Base-by-base conservation (phyloP, 1,140 invertebrate genomes). In the Araneus ventricosus region DNA sequence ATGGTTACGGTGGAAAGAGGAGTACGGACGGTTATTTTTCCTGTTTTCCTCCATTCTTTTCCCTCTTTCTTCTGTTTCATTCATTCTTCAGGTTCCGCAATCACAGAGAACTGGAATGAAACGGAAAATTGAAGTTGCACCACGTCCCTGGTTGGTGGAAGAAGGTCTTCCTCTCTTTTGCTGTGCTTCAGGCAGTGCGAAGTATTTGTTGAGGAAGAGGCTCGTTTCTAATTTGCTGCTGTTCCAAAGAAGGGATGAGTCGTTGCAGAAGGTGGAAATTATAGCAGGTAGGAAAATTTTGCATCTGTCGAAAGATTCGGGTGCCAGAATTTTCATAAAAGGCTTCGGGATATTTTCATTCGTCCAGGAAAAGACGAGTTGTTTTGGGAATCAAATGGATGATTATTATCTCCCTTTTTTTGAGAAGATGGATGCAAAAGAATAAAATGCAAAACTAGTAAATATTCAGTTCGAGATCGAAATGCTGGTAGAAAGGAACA, bases 41-140 rank as follows among this genome's bases (percentile, higher is more conserved):
- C 20, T 34, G 27, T 75, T 75, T 75, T 37, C 30, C 20, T 30
- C 27, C 63, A n/a, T 22, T 22, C 37, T 75, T 34, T 2, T 8
- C 45, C 30, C 34, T 34, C 22, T 3, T 39, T 80, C 30, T 84
- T 41, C 82, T 30, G 82, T 52, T 52, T 84, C 45, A 52, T 84
- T 84, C 41, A 37, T 75, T 75, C 70, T 75, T 41, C 82, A n/a
- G 82, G 45, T n/a, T n/a, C 82, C 34, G 82, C 82, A 84, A 84
- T 84, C 82, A 84, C 45, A 41, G 82, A 17, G 82, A 52, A 52
- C 80, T 41, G 82, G 82, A 84, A 84, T 84, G 82, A 84, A 84
- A 84, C 41, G 41, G 82, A 84, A 84, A 84, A 84, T 84, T 84
- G 82, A 52, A 45, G 82, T 84, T 84, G n/a, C 82, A 27, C 27